These are phyloP conservation scores for Dermolepida albohirtum DNA, from an alignment of 2,888 invertebrate genomes.

Conservation along the genomic window DNA sequence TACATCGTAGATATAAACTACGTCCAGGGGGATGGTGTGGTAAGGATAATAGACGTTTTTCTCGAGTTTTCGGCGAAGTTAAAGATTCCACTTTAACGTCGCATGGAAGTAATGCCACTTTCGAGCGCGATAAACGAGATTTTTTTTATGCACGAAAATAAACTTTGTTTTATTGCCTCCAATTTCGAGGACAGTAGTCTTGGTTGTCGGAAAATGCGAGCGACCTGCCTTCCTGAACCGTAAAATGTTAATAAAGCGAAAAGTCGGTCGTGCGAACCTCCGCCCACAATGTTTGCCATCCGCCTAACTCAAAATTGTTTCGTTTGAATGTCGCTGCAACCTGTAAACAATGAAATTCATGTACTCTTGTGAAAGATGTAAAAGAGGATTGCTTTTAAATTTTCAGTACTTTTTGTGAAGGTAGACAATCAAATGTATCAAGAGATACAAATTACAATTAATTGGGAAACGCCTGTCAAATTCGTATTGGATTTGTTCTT, in stretches of 20 bases:
- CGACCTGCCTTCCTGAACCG: constrained; percentile 9
- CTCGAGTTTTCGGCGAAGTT: constrained; percentile 36
- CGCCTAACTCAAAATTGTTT: constrained; percentile 21
- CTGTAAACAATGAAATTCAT: too few relatives aligned
- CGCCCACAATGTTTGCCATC: neutral
- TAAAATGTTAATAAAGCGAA: constrained; percentile 33
- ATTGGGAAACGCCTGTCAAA: too few relatives aligned
- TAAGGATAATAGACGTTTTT: constrained; percentile 35
- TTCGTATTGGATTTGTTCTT: too few relatives aligned
- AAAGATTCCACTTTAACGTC: constrained; percentile 35
- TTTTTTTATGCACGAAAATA: constrained; percentile 30
- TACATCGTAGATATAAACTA: constrained; percentile 10
- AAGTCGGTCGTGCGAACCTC: constrained; percentile 17
- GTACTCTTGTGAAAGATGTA: too few relatives aligned
- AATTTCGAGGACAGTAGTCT: constrained; percentile 33
- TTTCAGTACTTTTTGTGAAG: too few relatives aligned
- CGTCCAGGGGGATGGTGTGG: neutral
- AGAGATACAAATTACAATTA: too few relatives aligned
- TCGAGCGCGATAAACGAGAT: constrained; percentile 33
- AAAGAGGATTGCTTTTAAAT: too few relatives aligned
- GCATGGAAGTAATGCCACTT: constrained; percentile 17
- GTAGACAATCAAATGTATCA: too few relatives aligned
- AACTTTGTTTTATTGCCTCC: constrained; percentile 36
- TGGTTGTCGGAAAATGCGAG: constrained; percentile 12
- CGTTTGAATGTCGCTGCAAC: constrained; percentile 1